Percentiles rank a stretch among this genome's conserved stretches.
phyloP scores from a whole-genome alignment of 2,113 vertebrate species.

The Antechinus stuartii region DNA sequence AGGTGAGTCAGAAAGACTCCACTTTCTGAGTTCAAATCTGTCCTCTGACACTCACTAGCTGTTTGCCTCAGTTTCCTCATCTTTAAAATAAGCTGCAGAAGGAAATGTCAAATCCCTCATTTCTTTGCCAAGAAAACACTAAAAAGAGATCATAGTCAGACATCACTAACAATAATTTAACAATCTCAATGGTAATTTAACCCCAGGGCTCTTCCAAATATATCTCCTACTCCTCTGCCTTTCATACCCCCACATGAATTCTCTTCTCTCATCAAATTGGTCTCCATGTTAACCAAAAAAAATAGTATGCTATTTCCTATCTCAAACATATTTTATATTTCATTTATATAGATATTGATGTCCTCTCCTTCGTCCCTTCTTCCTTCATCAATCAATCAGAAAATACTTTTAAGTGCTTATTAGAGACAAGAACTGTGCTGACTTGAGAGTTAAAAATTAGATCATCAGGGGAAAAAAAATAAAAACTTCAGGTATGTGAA shows the following conservation, averaged over 20 bases:
- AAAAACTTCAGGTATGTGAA: not conserved
- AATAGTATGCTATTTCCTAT: not conserved
- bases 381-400: not conserved
- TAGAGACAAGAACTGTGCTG: not conserved
- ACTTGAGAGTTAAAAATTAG: not conserved
- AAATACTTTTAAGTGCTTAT: not conserved
- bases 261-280: not conserved
- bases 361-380: not conserved
- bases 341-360: not conserved
- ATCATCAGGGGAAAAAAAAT: fast-evolving
- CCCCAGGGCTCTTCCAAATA: not conserved
- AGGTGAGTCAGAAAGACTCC: too few relatives aligned
- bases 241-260: fast-evolving
- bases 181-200: not conserved
- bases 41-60: too few relatives aligned
- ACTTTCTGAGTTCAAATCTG: too few relatives aligned
- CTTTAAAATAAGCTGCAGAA: too few relatives aligned
- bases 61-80: too few relatives aligned
- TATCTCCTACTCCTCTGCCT: not conserved
- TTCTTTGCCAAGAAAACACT: too few relatives aligned
- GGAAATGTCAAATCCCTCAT: too few relatives aligned
- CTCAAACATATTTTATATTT: not conserved
- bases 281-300: not conserved
- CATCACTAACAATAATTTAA: too few relatives aligned
- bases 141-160: too few relatives aligned